A percentile compares a stretch with the other conserved stretches of the same genome.
phyloP scores from a whole-genome alignment of 1,140 invertebrate genomes.

The Drosophila kohkoa region DNA sequence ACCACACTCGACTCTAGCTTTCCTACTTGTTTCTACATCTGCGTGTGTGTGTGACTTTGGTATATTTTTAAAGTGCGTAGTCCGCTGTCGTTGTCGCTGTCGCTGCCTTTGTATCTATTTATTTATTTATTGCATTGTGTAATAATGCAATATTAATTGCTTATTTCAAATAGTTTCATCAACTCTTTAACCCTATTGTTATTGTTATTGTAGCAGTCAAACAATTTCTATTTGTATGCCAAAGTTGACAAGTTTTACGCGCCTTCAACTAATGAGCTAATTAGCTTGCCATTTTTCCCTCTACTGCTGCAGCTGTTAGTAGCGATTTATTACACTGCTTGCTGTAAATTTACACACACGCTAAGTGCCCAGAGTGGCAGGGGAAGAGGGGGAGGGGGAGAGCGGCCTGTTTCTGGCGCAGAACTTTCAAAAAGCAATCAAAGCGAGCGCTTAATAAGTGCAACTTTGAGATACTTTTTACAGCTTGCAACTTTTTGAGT shows the following conservation, averaged over 20 bases:
- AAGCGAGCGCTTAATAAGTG: not conserved
- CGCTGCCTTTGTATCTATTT: slow-evolving; percentile 37
- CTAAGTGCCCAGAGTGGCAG: not conserved
- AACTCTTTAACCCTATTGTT: slow-evolving; percentile 7
- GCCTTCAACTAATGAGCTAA: slow-evolving; percentile 39
- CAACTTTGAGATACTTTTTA: not conserved
- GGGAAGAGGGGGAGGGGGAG: not conserved
- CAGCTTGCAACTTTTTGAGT: not conserved
- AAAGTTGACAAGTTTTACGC: slow-evolving; percentile 27
- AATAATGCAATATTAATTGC: slow-evolving; percentile 70
- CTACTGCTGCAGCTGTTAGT: slow-evolving; percentile 18
- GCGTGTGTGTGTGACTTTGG: slow-evolving; percentile 21
- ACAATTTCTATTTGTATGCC: slow-evolving; percentile 34
- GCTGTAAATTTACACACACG: slow-evolving; percentile 18
- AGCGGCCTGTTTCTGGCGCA: not conserved
- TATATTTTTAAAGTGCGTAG: slow-evolving; percentile 28
- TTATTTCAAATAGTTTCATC: slow-evolving; percentile 44
- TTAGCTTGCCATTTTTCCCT: slow-evolving; percentile 26
- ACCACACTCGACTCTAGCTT: no score
- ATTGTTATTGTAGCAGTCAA: not conserved
- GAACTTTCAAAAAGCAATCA: not conserved
- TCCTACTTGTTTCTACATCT: no score
- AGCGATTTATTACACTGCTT: slow-evolving; percentile 28
- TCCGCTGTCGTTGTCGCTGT: not conserved
- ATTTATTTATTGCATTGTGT: slow-evolving; percentile 53